These are phyloP conservation scores for Prostheceraeus crozeri DNA, from an alignment of 2,888 invertebrate species.

Conservation along the genomic window DNA sequence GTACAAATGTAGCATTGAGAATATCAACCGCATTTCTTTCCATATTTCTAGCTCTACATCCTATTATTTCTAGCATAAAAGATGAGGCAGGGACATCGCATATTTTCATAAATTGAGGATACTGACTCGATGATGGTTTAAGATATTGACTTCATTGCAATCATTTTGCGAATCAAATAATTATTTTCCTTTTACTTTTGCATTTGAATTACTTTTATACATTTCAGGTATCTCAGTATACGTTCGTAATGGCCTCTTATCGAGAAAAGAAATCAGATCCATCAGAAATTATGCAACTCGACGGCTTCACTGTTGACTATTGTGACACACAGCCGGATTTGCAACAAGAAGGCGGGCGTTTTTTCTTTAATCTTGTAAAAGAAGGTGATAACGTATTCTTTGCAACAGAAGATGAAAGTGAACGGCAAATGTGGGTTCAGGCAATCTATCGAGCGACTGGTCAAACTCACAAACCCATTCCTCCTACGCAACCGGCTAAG, in stretches of 20 bases:
- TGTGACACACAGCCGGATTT: conserved; percentile 70
- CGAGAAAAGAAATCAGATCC: conserved; percentile 98
- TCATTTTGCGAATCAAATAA: too few species aligned
- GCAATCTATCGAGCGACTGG: conserved; percentile 98
- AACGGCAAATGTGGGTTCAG: conserved; percentile 97
- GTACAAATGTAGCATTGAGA: too few species aligned
- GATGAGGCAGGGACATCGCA: too few species aligned
- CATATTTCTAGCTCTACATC: too few species aligned
- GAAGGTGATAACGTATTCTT: conserved; percentile 94
- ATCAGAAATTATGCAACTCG: conserved; percentile 97
- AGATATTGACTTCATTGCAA: too few species aligned
- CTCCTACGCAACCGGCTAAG: conserved; percentile 68
- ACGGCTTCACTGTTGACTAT: conserved; percentile 98
- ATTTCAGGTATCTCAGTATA: conserved; percentile 82
- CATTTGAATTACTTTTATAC: too few species aligned
- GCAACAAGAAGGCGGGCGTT: conserved; percentile 73
- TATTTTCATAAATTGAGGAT: too few species aligned
- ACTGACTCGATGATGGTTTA: too few species aligned
- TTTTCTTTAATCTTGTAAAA: conserved; percentile 94
- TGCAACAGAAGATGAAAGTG: conserved; percentile 66
- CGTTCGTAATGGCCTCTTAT: conserved; percentile 98
- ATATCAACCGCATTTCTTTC: too few species aligned
- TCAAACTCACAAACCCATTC: conserved; percentile 95
- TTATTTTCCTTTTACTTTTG: too few species aligned
- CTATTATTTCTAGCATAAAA: too few species aligned